These are phyloP conservation scores for Gymnoscelis rufifasciata DNA, from an alignment of 2,888 invertebrate genomes.

Conservation along the genomic window DNA sequence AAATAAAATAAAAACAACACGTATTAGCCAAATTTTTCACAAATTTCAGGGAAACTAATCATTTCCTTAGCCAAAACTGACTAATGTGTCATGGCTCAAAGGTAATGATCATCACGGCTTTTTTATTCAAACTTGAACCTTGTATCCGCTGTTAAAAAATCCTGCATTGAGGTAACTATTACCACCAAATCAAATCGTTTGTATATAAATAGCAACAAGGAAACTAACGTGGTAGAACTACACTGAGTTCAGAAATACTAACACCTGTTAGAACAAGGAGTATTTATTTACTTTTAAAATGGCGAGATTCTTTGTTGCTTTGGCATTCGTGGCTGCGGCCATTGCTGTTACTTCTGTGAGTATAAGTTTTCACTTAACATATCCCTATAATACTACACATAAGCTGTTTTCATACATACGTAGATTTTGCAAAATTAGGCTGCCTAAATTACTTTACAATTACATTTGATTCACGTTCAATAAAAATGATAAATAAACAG, in stretches of 20 bases:
- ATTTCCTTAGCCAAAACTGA: not conserved
- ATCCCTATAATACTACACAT: too few species aligned
- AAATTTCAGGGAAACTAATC: not conserved
- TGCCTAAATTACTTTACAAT: too few species aligned
- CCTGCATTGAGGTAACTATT: not conserved
- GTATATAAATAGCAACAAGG: slow-evolving; percentile 11
- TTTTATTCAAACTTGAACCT: not conserved
- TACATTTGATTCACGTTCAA: too few species aligned
- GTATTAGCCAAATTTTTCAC: not conserved
- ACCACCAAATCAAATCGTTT: not conserved
- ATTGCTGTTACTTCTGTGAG: slow-evolving; percentile 20
- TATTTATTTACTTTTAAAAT: slow-evolving; percentile 5
- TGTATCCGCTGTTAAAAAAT: slow-evolving; percentile 1
- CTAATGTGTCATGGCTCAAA: slow-evolving; percentile 1
- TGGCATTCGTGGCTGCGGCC: slow-evolving; percentile 15
- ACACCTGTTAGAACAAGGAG: slow-evolving; percentile 2
- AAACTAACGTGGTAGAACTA: slow-evolving; percentile 1
- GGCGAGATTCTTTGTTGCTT: slow-evolving; percentile 7
- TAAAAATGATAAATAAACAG: too few species aligned
- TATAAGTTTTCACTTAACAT: slow-evolving; percentile 1
- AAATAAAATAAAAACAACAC: too few species aligned
- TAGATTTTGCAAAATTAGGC: too few species aligned
- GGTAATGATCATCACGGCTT: not conserved
- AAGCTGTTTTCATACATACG: too few species aligned
- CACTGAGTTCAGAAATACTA: slow-evolving; percentile 1